These are phyloP conservation scores for Callithrix jacchus DNA, from an alignment of 2,113 vertebrate species.

Conservation along the genomic window DNA sequence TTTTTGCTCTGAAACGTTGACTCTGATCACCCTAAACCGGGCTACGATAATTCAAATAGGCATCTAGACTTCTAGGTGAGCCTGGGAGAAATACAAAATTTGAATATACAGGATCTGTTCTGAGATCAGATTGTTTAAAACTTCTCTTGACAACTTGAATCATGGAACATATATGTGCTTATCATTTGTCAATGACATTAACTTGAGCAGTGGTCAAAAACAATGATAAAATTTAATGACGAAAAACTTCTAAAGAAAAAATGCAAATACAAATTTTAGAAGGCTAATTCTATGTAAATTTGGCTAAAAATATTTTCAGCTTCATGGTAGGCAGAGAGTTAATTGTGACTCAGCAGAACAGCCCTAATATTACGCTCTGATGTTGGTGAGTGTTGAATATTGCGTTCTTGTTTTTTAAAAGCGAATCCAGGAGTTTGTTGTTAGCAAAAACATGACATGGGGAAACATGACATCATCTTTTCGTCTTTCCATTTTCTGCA, in stretches of 20 bases:
- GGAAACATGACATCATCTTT: neutral
- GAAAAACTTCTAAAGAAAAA: neutral
- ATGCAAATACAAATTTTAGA: slow-evolving; percentile 3
- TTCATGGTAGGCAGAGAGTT: neutral
- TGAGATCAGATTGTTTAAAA: neutral
- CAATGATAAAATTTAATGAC: slow-evolving; percentile 19
- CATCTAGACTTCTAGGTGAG: neutral
- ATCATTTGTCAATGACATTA: neutral
- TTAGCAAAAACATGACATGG: neutral
- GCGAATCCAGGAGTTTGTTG: neutral
- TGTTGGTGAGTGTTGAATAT: neutral
- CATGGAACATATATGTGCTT: neutral
- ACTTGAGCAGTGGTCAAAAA: neutral
- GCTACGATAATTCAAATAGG: neutral
- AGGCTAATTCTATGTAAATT: neutral
- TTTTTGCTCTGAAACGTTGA: neutral
- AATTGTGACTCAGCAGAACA: neutral
- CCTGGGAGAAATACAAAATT: neutral
- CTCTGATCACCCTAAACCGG: neutral
- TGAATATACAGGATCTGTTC: neutral
- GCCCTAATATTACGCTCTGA: neutral
- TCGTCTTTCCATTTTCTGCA: neutral
- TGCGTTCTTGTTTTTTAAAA: slow-evolving; percentile 18
- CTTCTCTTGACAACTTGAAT: slow-evolving; percentile 27
- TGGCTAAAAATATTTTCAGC: neutral